Base-by-base conservation (phyloP, 2,797 vertebrate species). In the Pipistrellus nathusii region DNA sequence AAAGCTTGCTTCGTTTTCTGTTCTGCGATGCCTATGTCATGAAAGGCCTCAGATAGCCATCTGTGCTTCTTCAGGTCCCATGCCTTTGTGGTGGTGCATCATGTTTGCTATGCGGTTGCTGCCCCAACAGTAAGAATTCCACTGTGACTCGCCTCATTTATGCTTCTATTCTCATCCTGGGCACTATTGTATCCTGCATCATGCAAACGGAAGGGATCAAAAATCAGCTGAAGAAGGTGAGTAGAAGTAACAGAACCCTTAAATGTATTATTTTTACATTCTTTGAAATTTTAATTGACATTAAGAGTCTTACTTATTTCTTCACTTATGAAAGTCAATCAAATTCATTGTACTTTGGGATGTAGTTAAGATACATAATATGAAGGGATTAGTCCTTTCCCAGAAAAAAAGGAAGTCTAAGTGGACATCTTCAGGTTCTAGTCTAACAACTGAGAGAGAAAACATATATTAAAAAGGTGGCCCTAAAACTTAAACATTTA, bases 141-240 rank as follows among this genome's bases (percentile, higher is more conserved):
- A 99, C 98, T 0, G 97, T 99, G 96, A 99, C 99, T 0, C 98
- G 99, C 11, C 94, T 99, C 69, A 98, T 99, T 96, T 99, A 99
- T 53, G 99, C 99, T 94, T 98, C 95, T 91, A 98, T 99, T 86
- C 97, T 99, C 92, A 84, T 99, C 91, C 97, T 99, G 59, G 98
- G 99, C 18, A 99, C 99, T 23, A 8, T 98, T 1, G 94, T 99
- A 1, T 98, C 98, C 93, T 99, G 98, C 89, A 97, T 99, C 95
- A 99, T 99, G 99, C 97, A 99, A 96, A 98, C 97, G 0, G 99
- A 99, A 0, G 98, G 98, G 17, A 98, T 99, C 89, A 98, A 99
- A 53, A 96, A 97, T 13, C 98, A 99, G 94, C 98, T 99, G 64
- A 99, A 98, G 97, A 98, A 98, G 98, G 99, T 99, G 99, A 98